Conservation (phyloP, 2,888 invertebrate genomes). For the Pardosa pseudoannulata region DNA sequence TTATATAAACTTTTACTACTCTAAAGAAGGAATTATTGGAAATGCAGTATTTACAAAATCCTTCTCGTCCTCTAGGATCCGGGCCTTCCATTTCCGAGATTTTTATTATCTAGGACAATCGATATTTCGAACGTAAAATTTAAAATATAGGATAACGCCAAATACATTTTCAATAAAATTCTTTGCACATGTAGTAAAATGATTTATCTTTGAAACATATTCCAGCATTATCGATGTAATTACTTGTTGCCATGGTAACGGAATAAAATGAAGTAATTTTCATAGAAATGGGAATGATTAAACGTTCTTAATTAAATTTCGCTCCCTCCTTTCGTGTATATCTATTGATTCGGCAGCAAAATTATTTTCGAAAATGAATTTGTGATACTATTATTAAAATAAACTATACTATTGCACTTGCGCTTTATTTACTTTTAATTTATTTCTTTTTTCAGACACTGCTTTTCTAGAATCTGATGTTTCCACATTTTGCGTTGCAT, state of each 20-base stretch:
- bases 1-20: too few species aligned
- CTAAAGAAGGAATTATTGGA: too few species aligned
- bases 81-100: too few species aligned
- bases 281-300: constrained; percentile 1
- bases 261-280: constrained; percentile 2
- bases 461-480: too few species aligned
- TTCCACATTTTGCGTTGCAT: too few species aligned
- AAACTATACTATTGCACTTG: background rate
- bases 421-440: too few species aligned
- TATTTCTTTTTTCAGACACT: too few species aligned
- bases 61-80: too few species aligned
- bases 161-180: background rate
- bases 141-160: background rate
- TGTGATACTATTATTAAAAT: constrained; percentile 6
- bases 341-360: background rate
- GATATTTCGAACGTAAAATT: background rate
- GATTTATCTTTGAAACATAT: background rate
- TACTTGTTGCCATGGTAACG: background rate
- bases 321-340: background rate
- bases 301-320: constrained; percentile 6
- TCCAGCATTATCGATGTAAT: background rate
- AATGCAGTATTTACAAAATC: too few species aligned
- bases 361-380: constrained; percentile 5
- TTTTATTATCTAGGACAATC: too few species aligned
- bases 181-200: background rate